These are phyloP conservation scores for Tringa solitaria DNA, from an alignment of 2,113 vertebrate genomes.

Conservation along the genomic window DNA sequence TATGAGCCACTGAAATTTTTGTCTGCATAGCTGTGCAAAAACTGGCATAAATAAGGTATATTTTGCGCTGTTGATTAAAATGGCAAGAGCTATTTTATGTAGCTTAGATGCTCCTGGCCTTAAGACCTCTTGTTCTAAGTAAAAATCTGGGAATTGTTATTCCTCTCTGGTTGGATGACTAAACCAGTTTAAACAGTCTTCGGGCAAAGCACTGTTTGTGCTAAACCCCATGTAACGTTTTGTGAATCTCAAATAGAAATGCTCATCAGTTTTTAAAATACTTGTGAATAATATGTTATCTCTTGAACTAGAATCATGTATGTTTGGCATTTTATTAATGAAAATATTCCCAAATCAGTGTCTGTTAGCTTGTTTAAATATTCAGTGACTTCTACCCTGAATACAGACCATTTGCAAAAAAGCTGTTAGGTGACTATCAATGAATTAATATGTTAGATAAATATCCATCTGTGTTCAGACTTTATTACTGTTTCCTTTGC, in stretches of 20 bases:
- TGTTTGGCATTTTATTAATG: conserved; percentile 36
- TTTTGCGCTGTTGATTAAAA: neutral
- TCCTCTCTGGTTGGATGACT: conserved; percentile 1
- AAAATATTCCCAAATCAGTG: conserved; percentile 44
- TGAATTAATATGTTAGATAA: conserved; percentile 70
- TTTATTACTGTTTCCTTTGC: conserved; percentile 72
- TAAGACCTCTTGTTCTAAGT: conserved; percentile 7
- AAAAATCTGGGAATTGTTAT: neutral
- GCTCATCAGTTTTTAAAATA: neutral
- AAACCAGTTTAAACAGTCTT: conserved; percentile 33
- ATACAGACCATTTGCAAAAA: conserved; percentile 18
- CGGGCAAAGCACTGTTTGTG: conserved; percentile 10
- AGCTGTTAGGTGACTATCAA: conserved; percentile 67
- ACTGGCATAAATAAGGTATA: neutral
- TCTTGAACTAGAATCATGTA: neutral
- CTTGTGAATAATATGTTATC: neutral
- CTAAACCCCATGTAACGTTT: neutral
- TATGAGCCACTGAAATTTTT: neutral
- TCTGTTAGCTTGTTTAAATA: conserved; percentile 37
- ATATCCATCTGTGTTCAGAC: conserved; percentile 65
- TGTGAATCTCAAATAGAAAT: neutral
- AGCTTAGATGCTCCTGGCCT: neutral
- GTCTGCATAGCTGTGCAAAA: neutral
- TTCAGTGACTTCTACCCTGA: conserved; percentile 2
- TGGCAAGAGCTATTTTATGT: neutral